Evolutionary conservation across 2,888 invertebrate genomes (phyloP), one percentile per base, ranked within the genome.

Genomic region (Endomychus coccineus): DNA sequence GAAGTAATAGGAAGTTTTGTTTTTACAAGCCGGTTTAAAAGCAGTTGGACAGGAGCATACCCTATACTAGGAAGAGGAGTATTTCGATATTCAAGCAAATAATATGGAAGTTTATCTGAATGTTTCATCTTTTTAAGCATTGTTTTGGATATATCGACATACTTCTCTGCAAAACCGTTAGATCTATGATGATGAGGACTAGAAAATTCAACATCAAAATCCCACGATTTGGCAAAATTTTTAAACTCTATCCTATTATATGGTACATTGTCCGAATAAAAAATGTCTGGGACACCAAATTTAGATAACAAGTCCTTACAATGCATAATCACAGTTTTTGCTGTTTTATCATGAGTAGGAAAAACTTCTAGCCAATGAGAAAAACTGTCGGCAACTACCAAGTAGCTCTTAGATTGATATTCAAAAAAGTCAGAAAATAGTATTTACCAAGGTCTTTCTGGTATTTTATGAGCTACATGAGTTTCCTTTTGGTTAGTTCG

Each of bases 381-480:
- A 16, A 40, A 52, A 23, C 39, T 43, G 36, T 54, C 53, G 11
- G 48, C 42, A 19, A 51, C 27, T 6, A 56, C 28, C 19, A 56
- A 37, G 38, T 49, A 54, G 27, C 42, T 37, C 23, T 43, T 42
- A 16, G 39, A 38, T 4, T 22, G 32, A 33, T 40, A 37, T 30
- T 51, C 40, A 17, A 42, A 42, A 32, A 50, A 42, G 38, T 52
- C 46, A 21, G 39, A 32, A 16, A 39, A 40, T 12, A 25, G n/a
- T 15, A 25, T 33, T 33, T 40, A 22, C 16, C 35, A 54, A 5
- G 50, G 45, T 19, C 43, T 21, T 22, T 34, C 30, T 5, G 52
- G 50, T 16, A 49, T 29, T 24, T 39, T 23, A 30, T 46, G 43
- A 13, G 33, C 24, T 2, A 39, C 36, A 32, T 52, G 23, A 11